Evolutionary conservation across 2,888 invertebrate genomes (phyloP).

Genomic region (Adineta ricciae): DNA sequence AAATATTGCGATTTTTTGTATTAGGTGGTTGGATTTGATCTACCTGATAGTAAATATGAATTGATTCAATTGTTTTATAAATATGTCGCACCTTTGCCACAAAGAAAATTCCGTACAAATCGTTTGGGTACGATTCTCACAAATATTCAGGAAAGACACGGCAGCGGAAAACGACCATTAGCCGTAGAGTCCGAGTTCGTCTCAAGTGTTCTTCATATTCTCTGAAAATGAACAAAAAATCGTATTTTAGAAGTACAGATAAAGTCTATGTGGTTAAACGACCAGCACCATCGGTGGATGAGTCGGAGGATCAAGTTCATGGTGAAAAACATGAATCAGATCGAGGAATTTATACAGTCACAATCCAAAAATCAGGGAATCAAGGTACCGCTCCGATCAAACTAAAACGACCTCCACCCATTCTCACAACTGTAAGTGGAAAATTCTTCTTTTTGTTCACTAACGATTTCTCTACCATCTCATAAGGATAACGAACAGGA

Average conservation of each 20-base stretch:
- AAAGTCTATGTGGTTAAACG: too few relatives aligned
- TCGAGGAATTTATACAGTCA: not conserved
- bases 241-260: not conserved
- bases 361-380: not conserved
- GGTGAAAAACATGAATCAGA: not conserved
- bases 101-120: constrained; percentile 42
- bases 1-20: not conserved
- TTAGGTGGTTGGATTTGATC: not conserved
- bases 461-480: not conserved
- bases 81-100: constrained; percentile 43
- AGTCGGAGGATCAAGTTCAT: not conserved
- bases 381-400: not conserved
- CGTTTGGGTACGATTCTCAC: constrained; percentile 41
- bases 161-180: not conserved
- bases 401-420: not conserved
- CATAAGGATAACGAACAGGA: not conserved
- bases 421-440: not conserved
- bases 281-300: too few relatives aligned
- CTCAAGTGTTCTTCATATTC: not conserved
- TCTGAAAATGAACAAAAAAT: not conserved
- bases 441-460: not conserved
- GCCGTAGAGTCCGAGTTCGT: not conserved
- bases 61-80: constrained; percentile 42
- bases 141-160: constrained; percentile 37
- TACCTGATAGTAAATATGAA: constrained; percentile 37